Evolutionary conservation across 92 coral and sea anemone species (phyloP), one percentile per base, ranked within the genome.

Genomic region (Zoanthus solanderi): DNA sequence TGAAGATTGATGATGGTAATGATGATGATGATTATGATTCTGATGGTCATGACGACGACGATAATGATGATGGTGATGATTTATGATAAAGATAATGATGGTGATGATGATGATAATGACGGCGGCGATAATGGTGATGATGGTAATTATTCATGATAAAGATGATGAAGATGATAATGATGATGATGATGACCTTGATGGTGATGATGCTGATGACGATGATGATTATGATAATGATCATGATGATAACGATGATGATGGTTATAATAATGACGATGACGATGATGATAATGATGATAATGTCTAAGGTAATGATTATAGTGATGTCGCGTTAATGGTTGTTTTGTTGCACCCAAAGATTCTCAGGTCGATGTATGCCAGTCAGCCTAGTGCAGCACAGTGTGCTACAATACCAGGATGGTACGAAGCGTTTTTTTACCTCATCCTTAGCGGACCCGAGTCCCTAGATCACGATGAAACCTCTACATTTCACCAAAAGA

Each of bases 401-500:
- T 87, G 93, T 48, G 94, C 96, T 8, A 87, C 87, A 73, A 90
- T 93, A 45, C 95, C 90, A 63, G 96, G 93, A 14, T 95, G 98
- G 98, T 88, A 93, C 47, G 93, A 87, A 57, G 77, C 94, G 76
- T 78, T 95, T 54, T 91, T 91, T 50, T 83, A 90, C 29, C 84
- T 93, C 80, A 92, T 95, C 88, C 89, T 91, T 63, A 79, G 57
- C 53, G 44, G 28, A 12, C 63, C 30, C 1, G 85, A 15, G 29
- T 52, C 73, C 28, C 58, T 15, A 44, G 75, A 81, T 0, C 45
- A 28, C 75, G 52, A 45, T 9, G 85, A 52, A 12, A 9, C 69
- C 29, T n/a, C 32, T 2, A 6, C 45, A 42, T 11, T 32, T 68
- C 86, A 83, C 42, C 53, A 73, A 2, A 63, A 79, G 29, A 88